Conservation (phyloP, 2,113 vertebrate species). For the Burhinus oedicnemus region DNA sequence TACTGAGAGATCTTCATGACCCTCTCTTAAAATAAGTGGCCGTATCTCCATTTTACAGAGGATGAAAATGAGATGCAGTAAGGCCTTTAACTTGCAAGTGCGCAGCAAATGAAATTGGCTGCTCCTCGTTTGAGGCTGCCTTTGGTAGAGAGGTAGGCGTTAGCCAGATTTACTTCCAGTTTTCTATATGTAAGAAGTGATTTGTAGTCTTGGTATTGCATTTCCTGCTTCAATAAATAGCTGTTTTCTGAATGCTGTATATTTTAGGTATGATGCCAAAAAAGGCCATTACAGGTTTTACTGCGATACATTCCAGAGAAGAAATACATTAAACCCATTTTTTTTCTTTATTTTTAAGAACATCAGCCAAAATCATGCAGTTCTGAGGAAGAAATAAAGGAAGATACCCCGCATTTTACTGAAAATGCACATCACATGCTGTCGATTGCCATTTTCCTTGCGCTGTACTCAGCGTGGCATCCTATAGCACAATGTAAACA, state of each 20-base stretch:
- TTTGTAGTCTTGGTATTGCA: constrained; percentile 20
- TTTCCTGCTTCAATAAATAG: constrained; percentile 49
- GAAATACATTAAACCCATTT: not conserved
- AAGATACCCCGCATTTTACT: constrained; percentile 5
- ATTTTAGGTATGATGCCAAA: constrained; percentile 14
- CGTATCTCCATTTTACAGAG: not conserved
- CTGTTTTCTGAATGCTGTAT: constrained; percentile 6
- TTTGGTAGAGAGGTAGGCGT: not conserved
- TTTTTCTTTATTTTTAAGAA: constrained; percentile 17
- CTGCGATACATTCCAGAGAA: not conserved
- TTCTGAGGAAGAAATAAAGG: constrained; percentile 6
- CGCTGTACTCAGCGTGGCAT: constrained; percentile 65
- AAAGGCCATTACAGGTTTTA: constrained; percentile 47
- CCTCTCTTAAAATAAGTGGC: not conserved
- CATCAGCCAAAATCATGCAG: not conserved
- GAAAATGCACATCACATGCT: constrained; percentile 41
- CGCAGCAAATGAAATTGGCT: not conserved
- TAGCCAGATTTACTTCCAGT: constrained; percentile 30
- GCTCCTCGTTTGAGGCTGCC: not conserved
- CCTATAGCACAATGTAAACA: constrained; percentile 77
- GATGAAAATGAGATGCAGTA: not conserved
- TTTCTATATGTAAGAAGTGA: not conserved
- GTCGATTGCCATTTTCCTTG: constrained; percentile 65
- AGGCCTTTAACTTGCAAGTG: not conserved
- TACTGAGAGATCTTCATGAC: not conserved